Evolutionary conservation across 2,113 vertebrate genomes (phyloP).

Genomic region (Phocoena sinus): DNA sequence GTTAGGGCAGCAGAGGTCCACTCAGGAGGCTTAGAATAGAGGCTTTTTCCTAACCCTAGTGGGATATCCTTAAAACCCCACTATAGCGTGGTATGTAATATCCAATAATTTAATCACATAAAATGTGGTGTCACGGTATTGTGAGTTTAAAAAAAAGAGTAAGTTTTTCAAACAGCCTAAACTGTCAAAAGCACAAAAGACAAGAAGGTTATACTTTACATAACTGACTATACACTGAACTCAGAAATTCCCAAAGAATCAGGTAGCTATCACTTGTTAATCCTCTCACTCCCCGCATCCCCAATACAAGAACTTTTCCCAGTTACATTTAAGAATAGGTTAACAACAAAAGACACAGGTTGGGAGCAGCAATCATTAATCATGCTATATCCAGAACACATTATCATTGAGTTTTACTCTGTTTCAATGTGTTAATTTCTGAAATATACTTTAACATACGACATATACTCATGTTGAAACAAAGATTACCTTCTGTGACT

Average conservation of each 20-base stretch:
- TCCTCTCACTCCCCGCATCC: background rate
- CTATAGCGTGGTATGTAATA: background rate
- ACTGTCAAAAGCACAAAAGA: background rate
- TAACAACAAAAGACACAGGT: background rate
- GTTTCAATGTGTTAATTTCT: background rate
- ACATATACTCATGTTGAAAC: background rate
- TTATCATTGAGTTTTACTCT: background rate
- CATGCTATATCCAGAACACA: background rate
- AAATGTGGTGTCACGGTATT: background rate
- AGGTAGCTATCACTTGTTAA: background rate
- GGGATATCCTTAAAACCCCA: background rate
- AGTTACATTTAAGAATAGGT: background rate
- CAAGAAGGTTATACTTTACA: background rate
- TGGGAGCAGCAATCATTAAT: background rate
- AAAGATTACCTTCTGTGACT: background rate
- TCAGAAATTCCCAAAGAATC: background rate
- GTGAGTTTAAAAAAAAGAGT: background rate
- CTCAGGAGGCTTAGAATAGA: background rate
- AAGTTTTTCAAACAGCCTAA: background rate
- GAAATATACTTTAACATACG: background rate
- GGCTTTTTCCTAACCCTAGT: background rate
- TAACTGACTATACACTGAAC: background rate
- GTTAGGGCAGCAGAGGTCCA: background rate
- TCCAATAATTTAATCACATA: background rate
- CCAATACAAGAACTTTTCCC: background rate